Base-by-base conservation (phyloP, 2,888 invertebrate genomes). In the Thera britannica region DNA sequence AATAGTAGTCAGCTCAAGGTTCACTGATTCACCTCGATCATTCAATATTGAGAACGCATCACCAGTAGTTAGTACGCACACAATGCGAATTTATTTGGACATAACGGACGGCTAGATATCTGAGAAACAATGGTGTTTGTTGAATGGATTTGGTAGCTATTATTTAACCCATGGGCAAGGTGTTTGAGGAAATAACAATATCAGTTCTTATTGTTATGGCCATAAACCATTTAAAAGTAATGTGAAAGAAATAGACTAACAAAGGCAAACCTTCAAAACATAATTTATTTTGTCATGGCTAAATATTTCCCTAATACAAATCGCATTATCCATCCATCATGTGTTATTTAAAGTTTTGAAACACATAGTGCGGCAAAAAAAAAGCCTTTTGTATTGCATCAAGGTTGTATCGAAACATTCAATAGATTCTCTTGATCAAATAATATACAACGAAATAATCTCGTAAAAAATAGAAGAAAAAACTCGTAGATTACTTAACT, bases 101-200 rank as follows among this genome's bases (percentile, higher is more conserved):
- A 71, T 83, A 86, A 86, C 86, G 82, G 86, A 75, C 68, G 73
- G 72, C 73, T 73, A 74, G 44, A 46, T 46, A 44, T 7, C 8
- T 71, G 72, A 72, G 74, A 80, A 79, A 85, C 83, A 85, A 83
- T 81, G 75, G 77, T 67, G 34, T 78, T 81, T 81, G 62, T 58
- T 62, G 34, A 46, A 65, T 65, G 58, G 52, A 52, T 38, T 41
- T 56, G 7, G 55, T n/a, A 35, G 54, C 11, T 35, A 38, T 55
- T 55, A 23, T 23, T 55, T 38, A 36, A 54, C 38, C 36, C 38
- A 38, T 38, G n/a, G 55, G 2, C 11, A n/a, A 57, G 41, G 41
- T 34, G 9, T 54, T 64, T 35, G 12, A 46, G 52, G 58, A 48
- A 62, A 49, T 34, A 36, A 5, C 12, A 56, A 56, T 8, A 38